Conservation (phyloP, 2,888 invertebrate genomes). For the Polydrusus tereticollis region DNA sequence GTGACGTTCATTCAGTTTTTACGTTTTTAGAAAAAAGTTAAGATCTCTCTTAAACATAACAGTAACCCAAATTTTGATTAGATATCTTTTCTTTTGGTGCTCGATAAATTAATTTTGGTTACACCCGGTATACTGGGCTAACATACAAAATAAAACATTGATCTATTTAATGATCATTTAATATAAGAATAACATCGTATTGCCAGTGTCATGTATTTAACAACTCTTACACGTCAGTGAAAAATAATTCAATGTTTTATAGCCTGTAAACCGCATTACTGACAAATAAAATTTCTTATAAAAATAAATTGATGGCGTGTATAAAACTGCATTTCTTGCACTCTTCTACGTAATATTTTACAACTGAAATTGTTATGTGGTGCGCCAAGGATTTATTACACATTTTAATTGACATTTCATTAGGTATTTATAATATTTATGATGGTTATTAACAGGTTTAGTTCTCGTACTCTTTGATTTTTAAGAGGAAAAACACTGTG, state of each 20-base stretch:
- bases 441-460: conserved; percentile 56
- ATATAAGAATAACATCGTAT: no score
- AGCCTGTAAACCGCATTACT: neutral
- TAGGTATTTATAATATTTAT: conserved; percentile 61
- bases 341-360: conserved; percentile 59
- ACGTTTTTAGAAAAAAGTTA: no score
- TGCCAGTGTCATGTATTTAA: neutral
- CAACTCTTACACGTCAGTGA: neutral
- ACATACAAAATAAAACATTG: no score
- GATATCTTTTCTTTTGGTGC: no score
- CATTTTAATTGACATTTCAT: conserved; percentile 61
- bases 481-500: neutral
- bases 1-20: no score
- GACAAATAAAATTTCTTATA: conserved; percentile 53
- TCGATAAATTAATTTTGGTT: no score
- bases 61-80: no score
- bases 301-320: conserved; percentile 56
- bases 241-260: conserved; percentile 16
- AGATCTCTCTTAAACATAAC: no score
- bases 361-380: conserved; percentile 57
- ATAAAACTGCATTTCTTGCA: conserved; percentile 47
- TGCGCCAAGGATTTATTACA: conserved; percentile 59
- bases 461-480: neutral
- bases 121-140: no score
- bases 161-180: no score